A percentile compares a stretch with the other conserved stretches of the same genome.
Evolutionary conservation across 2,888 invertebrate genomes (phyloP).

Genomic region (Folsomia manolachei): DNA sequence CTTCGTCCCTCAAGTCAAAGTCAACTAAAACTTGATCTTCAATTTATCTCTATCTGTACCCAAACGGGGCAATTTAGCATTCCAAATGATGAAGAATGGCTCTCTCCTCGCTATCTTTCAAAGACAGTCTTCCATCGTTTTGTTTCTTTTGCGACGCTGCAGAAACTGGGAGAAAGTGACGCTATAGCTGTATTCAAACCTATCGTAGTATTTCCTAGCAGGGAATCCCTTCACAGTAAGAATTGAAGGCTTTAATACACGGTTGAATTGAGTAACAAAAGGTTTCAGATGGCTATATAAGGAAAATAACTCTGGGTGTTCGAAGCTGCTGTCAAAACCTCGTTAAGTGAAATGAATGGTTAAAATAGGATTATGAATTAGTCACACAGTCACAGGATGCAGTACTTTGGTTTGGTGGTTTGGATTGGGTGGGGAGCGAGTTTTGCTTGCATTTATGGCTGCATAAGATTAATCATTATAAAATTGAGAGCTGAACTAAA

Average conservation of each 20-base stretch:
- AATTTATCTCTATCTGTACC: background rate
- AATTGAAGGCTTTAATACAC: background rate
- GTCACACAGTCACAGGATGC: constrained; percentile 21
- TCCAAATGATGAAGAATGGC: constrained; percentile 3
- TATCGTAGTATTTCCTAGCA: too few relatives aligned
- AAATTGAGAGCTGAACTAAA: background rate
- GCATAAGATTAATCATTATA: background rate
- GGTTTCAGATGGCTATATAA: too few relatives aligned
- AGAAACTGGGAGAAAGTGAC: too few relatives aligned
- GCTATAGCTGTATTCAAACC: too few relatives aligned
- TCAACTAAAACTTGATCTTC: background rate
- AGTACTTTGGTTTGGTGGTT: background rate
- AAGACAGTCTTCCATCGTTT: constrained; percentile 12
- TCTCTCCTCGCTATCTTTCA: constrained; percentile 13
- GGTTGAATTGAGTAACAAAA: background rate
- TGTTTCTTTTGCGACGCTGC: constrained; percentile 8
- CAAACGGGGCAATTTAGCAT: background rate
- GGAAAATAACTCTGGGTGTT: background rate
- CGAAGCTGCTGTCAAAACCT: constrained; percentile 18
- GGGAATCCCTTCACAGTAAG: too few relatives aligned
- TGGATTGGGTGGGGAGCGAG: too few relatives aligned
- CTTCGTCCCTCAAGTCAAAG: too few relatives aligned
- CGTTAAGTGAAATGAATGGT: constrained; percentile 21
- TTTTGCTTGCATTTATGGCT: background rate
- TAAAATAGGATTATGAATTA: constrained; percentile 24